Percentiles rank a stretch among this genome's conserved stretches.
Conservation (phyloP, 2,113 vertebrate genomes). For the Cathartes aura region DNA sequence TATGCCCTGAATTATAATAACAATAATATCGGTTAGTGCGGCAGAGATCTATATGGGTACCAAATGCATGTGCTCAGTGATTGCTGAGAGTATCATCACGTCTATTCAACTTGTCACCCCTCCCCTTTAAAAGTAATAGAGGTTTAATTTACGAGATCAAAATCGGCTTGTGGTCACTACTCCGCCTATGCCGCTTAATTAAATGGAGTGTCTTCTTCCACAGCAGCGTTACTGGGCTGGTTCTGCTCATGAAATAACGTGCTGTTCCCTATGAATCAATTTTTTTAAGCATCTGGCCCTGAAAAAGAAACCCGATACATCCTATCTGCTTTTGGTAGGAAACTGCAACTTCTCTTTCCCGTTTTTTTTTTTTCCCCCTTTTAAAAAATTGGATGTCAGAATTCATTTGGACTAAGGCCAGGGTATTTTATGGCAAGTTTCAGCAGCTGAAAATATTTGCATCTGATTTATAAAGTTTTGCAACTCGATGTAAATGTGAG, state of each 20-base stretch:
- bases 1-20: constrained; percentile 69
- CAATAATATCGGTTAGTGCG: not conserved
- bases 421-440: constrained; percentile 44
- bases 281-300: not conserved
- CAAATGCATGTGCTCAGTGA: not conserved
- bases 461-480: constrained; percentile 67
- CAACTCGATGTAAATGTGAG: not conserved
- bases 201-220: not conserved
- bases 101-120: not conserved
- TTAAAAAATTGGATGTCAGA: constrained; percentile 53
- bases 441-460: constrained; percentile 61
- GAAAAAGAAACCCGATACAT: not conserved
- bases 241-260: not conserved
- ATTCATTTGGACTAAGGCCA: constrained; percentile 54
- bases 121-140: not conserved
- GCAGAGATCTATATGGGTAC: not conserved
- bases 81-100: not conserved
- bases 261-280: not conserved
- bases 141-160: not conserved
- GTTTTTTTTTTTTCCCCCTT: not conserved
- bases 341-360: not conserved
- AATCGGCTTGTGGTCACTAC: not conserved
- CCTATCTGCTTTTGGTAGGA: constrained; percentile 36
- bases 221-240: not conserved
- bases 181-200: not conserved